Evolutionary conservation across 2,797 vertebrate species (phyloP).

Genomic region (Neomorphus geoffroyi): DNA sequence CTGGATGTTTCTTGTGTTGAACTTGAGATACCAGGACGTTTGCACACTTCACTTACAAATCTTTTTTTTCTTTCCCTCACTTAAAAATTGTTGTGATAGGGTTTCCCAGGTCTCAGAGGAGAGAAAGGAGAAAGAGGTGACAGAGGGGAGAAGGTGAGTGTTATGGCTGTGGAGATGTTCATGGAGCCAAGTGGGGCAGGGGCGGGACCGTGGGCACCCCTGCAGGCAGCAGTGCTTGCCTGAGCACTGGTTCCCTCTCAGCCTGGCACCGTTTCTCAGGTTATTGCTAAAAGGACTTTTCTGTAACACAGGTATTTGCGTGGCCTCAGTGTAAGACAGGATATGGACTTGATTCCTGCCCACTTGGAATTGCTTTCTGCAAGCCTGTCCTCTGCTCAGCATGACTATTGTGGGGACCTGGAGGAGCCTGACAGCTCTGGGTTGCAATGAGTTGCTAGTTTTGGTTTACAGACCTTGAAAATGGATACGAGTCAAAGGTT

Average conservation of each 20-base stretch:
- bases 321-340: background rate
- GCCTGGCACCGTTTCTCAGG: background rate
- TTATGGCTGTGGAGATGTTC: background rate
- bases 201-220: background rate
- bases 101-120: slow-evolving; percentile 90
- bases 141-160: slow-evolving; percentile 89
- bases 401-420: background rate
- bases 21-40: background rate
- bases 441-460: background rate
- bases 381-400: background rate
- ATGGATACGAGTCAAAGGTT: background rate
- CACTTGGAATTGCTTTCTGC: background rate
- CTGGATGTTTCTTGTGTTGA: background rate
- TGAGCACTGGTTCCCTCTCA: background rate
- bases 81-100: slow-evolving; percentile 73
- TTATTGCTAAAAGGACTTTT: background rate
- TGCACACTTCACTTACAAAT: background rate
- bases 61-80: too few species aligned
- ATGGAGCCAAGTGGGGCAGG: accelerated
- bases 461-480: background rate
- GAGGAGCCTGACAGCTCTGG: background rate
- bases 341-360: background rate
- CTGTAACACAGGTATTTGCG: background rate
- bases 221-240: background rate
- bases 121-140: slow-evolving; percentile 90